Conservation (phyloP, 1,140 invertebrate species). For the Pogonus chalceus region DNA sequence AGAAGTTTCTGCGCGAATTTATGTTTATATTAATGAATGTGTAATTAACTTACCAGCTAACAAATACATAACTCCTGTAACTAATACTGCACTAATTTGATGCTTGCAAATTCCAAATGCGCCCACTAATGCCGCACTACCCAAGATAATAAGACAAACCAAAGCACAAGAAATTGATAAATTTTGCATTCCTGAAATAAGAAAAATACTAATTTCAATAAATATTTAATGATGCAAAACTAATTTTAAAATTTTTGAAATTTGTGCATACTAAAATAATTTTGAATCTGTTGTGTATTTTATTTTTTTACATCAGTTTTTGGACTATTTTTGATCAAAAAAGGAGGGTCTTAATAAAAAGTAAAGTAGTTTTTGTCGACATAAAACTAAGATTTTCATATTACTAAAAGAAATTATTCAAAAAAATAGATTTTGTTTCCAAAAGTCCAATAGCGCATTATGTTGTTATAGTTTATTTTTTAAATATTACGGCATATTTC, state of each 20-base stretch:
- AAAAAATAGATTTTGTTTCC: no score
- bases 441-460: no score
- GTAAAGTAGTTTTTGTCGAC: no score
- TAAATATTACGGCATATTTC: no score
- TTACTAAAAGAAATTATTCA: no score
- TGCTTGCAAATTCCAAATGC: slow-evolving; percentile 75
- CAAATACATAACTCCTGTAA: slow-evolving; percentile 86
- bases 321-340: no score
- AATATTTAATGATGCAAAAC: neutral
- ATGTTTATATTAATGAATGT: neutral
- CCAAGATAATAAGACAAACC: slow-evolving; percentile 77
- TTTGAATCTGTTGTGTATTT: neutral
- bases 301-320: slow-evolving; percentile 5
- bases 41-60: slow-evolving; percentile 57
- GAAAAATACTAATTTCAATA: neutral
- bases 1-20: neutral
- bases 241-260: no score
- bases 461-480: no score
- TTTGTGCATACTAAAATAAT: no score
- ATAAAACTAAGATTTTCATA: no score
- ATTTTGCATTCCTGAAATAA: slow-evolving; percentile 78
- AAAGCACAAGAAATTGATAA: slow-evolving; percentile 83
- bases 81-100: slow-evolving; percentile 79
- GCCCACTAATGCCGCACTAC: slow-evolving; percentile 70
- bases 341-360: no score